Conservation (phyloP, 2,113 vertebrate genomes). For the Microcebus murinus region DNA sequence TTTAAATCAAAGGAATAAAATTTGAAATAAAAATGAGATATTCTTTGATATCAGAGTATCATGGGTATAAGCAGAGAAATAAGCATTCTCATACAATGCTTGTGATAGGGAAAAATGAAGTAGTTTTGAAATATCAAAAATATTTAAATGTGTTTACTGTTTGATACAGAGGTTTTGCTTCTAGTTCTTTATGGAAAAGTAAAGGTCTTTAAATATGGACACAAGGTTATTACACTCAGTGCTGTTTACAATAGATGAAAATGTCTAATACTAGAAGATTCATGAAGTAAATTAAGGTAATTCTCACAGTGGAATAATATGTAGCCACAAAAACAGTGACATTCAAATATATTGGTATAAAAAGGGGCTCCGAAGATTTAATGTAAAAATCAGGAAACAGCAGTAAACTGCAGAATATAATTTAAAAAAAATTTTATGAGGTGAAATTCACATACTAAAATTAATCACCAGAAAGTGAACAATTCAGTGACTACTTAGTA, state of each 20-base stretch:
- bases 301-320: neutral
- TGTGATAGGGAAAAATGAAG: neutral
- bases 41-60: neutral
- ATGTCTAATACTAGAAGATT: neutral
- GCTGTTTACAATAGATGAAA: neutral
- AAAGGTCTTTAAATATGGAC: neutral
- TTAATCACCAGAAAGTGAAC: neutral
- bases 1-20: conserved; percentile 42
- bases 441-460: neutral
- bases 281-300: neutral
- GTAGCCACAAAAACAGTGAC: neutral
- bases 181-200: conserved; percentile 1
- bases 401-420: neutral
- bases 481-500: neutral
- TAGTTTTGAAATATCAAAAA: neutral
- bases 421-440: neutral
- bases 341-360: neutral
- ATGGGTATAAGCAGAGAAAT: neutral
- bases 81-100: neutral
- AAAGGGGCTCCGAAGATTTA: neutral
- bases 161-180: neutral
- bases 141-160: neutral
- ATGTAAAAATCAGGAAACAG: neutral
- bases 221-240: neutral
- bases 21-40: conserved; percentile 47